These are phyloP conservation scores for Otus sunia DNA, from an alignment of 2,113 vertebrate species.

Conservation along the genomic window DNA sequence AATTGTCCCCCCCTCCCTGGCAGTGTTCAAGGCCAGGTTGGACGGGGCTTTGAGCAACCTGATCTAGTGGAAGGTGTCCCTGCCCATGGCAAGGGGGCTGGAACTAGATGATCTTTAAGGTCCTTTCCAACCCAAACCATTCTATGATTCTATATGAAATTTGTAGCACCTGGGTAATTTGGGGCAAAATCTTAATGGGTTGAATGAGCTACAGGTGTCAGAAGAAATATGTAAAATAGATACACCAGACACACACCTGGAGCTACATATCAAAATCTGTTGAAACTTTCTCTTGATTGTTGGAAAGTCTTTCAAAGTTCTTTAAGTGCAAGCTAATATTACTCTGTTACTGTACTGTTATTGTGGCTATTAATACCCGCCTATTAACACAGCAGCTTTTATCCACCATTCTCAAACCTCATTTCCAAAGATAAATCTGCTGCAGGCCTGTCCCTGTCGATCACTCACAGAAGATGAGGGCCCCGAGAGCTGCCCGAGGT, in stretches of 20 bases:
- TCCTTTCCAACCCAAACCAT: too few relatives aligned
- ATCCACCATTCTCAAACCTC: background rate
- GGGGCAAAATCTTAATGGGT: background rate
- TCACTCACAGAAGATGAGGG: background rate
- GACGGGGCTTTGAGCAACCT: too few relatives aligned
- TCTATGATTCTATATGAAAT: background rate
- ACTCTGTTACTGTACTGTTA: background rate
- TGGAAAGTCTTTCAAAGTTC: background rate
- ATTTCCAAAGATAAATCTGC: background rate
- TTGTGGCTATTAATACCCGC: background rate
- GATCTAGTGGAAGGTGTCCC: too few relatives aligned
- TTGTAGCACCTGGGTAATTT: background rate
- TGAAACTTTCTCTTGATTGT: background rate
- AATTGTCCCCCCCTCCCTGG: background rate
- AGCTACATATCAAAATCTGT: background rate
- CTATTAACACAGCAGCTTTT: background rate
- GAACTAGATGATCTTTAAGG: too few relatives aligned
- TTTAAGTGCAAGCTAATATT: background rate
- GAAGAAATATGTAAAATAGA: background rate
- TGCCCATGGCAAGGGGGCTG: too few relatives aligned
- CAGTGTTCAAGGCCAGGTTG: too few relatives aligned
- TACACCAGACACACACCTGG: accelerated
- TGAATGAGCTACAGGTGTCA: background rate
- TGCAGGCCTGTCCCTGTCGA: accelerated
- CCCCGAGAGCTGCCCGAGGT: accelerated